These are phyloP conservation scores for Hemicentrotus pulcherrimus DNA, from an alignment of 35 echinoderm and acorn worm species.

Conservation along the genomic window DNA sequence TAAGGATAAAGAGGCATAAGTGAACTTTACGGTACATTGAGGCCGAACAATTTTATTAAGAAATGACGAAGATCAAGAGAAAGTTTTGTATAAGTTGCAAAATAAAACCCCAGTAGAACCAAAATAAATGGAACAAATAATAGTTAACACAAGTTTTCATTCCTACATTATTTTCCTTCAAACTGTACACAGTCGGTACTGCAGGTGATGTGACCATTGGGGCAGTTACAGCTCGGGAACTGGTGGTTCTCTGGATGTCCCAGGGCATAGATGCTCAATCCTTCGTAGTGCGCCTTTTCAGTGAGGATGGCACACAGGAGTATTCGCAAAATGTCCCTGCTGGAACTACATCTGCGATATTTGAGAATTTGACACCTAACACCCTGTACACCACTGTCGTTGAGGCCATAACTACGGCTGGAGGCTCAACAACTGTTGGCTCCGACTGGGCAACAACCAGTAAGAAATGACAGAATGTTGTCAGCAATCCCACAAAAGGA, in stretches of 20 bases:
- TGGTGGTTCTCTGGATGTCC: background rate
- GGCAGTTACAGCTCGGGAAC: background rate
- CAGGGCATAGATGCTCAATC: background rate
- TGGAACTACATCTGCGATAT: background rate
- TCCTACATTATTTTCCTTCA: background rate
- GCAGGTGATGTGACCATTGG: background rate
- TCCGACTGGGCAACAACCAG: conserved; percentile 13
- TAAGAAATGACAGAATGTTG: background rate
- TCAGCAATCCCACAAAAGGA: background rate
- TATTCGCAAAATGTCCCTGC: background rate
- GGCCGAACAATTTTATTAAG: background rate
- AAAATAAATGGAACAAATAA: background rate
- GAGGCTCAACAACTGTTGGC: background rate
- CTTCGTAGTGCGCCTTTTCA: background rate
- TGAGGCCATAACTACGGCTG: background rate
- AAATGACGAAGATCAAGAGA: background rate
- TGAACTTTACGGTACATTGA: background rate
- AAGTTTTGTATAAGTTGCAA: background rate
- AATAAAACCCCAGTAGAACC: background rate
- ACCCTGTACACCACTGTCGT: conserved; percentile 6
- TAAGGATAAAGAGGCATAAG: background rate
- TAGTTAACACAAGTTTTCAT: background rate
- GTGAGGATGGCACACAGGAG: background rate
- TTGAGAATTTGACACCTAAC: background rate
- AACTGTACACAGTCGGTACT: background rate